Percentiles rank a stretch among this genome's conserved stretches.
These are phyloP conservation scores for Stegophylla sp. DNA, from an alignment of 2,888 invertebrate species.

Conservation along the genomic window DNA sequence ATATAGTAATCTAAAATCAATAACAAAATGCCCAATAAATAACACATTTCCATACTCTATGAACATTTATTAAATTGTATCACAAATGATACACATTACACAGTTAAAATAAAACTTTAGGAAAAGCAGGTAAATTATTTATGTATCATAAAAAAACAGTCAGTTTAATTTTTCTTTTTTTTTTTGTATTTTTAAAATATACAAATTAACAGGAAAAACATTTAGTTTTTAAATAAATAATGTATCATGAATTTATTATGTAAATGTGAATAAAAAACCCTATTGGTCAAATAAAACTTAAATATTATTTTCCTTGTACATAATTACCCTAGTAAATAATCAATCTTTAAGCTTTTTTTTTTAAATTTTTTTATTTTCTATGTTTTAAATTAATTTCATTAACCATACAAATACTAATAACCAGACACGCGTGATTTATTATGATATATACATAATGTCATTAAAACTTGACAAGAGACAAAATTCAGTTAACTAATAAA, in stretches of 20 bases:
- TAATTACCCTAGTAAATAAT: constrained; percentile 55
- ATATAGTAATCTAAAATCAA: constrained; percentile 49
- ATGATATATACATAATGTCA: constrained; percentile 52
- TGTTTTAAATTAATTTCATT: constrained; percentile 38
- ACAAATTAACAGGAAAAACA: constrained; percentile 50
- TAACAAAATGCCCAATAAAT: constrained; percentile 57
- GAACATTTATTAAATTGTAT: constrained; percentile 50
- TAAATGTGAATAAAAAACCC: constrained; percentile 55
- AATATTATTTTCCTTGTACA: constrained; percentile 50
- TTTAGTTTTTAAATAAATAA: constrained; percentile 30
- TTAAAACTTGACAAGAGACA: constrained; percentile 41
- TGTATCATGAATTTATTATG: constrained; percentile 21
- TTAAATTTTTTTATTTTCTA: constrained; percentile 19
- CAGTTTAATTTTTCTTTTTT: constrained; percentile 22
- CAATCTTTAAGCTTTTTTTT: constrained; percentile 56
- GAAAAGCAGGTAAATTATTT: constrained; percentile 36
- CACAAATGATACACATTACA: constrained; percentile 35
- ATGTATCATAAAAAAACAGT: constrained; percentile 50
- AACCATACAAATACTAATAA: constrained; percentile 48
- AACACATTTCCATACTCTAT: constrained; percentile 47
- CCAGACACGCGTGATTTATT: constrained; percentile 54
- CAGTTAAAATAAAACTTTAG: constrained; percentile 38
- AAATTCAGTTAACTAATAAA: constrained; percentile 37
- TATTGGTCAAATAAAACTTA: constrained; percentile 54
- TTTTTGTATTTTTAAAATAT: constrained; percentile 25